Conservation (phyloP, 1,140 invertebrate species). For the Oryctes rhinoceros region DNA sequence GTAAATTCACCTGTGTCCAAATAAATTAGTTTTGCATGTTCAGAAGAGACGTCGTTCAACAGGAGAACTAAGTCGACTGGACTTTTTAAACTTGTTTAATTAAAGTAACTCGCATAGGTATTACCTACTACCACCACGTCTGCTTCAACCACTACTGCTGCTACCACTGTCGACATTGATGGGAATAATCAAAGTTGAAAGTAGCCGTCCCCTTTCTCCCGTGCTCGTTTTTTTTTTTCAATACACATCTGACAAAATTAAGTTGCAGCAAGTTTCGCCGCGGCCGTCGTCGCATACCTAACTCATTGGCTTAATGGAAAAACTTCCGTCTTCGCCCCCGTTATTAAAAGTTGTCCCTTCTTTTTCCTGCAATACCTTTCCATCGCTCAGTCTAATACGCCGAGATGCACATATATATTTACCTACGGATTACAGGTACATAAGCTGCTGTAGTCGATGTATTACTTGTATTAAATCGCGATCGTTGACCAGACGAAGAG, state of each 20-base stretch:
- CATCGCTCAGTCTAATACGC: no score
- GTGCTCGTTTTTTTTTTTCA: background rate
- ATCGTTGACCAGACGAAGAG: background rate
- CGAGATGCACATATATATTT: background rate
- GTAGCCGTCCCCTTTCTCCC: background rate
- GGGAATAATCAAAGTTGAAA: slow-evolving; percentile 32
- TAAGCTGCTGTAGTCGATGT: background rate
- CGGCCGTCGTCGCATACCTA: slow-evolving; percentile 1
- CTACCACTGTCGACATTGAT: slow-evolving; percentile 17
- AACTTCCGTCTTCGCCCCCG: slow-evolving; percentile 18
- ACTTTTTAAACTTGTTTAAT: slow-evolving; percentile 25
- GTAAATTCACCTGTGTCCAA: background rate
- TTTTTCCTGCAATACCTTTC: background rate
- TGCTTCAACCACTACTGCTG: no score
- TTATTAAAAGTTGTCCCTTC: slow-evolving; percentile 15
- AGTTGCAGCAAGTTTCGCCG: slow-evolving; percentile 4
- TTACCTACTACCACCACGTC: background rate
- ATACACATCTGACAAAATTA: slow-evolving; percentile 33
- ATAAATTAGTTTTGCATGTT: slow-evolving; percentile 8
- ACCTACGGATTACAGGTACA: background rate
- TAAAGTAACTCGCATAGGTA: slow-evolving; percentile 24
- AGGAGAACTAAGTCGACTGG: background rate
- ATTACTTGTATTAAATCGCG: background rate
- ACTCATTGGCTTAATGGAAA: slow-evolving; percentile 34
- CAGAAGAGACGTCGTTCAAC: background rate